Evolutionary conservation across 2,113 vertebrate genomes (phyloP), one percentile per base, ranked within the genome.

Genomic region (Suricata suricatta): DNA sequence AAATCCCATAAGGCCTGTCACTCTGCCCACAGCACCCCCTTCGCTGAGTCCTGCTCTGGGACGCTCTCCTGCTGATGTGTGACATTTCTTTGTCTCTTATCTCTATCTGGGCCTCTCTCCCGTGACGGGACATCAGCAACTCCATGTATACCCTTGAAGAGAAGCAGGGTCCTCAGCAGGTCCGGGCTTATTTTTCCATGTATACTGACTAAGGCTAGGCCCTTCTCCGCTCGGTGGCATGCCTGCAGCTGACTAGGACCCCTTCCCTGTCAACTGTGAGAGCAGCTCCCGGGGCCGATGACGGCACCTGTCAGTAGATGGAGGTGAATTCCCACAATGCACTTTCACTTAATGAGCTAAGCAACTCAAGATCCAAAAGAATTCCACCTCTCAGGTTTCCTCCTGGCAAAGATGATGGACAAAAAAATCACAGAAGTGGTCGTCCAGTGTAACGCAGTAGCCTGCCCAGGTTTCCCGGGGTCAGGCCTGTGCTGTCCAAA

Each of bases 121-220:
- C 25, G 0, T 0, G 80, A 54, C 15, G 4, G 14, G 0, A 1
- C 16, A 15, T 41, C 68, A 25, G 80, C 60, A 68, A 25, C n/a
- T 38, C 12, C 66, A 7, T 0, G 0, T 1, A 0, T 0, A 1
- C 29, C 47, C 63, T 7, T 11, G 3, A 31, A 2, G 13, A 60
- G 4, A 8, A 31, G 52, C 52, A 23, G 13, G 1, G 0, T 0
- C 21, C 6, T 7, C 50, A 25, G 31, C 0, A 4, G 5, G 7
- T 27, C 84, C 2, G 5, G n/a, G 63, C 41, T 31, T 38, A 41
- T 27, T 77, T 33, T 47, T 17, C 92, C 71, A 19, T 1, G 0
- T 29, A 80, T 0, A 8, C 10, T 0, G 41, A 54, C 64, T 5
- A 17, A 14, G 14, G 68, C 14, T 11, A 11, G 15, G 44, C 17